These are phyloP conservation scores for Mugil cephalus DNA, from an alignment of 2,113 vertebrate species.

Conservation along the genomic window DNA sequence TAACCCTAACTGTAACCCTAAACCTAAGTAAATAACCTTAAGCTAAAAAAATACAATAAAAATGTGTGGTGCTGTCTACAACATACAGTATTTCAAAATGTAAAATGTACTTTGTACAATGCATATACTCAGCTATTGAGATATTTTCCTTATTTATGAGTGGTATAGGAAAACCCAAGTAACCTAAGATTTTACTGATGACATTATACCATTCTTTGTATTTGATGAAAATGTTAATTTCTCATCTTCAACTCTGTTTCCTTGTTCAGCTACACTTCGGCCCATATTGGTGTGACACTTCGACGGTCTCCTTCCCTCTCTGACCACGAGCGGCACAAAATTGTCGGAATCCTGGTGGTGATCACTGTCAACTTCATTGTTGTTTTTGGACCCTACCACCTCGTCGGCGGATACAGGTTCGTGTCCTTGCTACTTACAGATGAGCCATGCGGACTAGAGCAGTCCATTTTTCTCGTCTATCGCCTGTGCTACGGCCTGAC, in stretches of 20 bases:
- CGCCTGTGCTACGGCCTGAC: conserved; percentile 85
- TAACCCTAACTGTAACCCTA: too few species aligned
- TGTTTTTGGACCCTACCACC: conserved; percentile 85
- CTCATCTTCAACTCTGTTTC: conserved; percentile 21
- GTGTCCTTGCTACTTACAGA: conserved; percentile 77
- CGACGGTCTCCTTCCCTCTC: conserved; percentile 81
- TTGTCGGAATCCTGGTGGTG: conserved; percentile 81
- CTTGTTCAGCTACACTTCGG: conserved; percentile 81
- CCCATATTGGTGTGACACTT: conserved; percentile 80
- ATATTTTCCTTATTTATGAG: too few species aligned
- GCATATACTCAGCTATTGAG: too few species aligned
- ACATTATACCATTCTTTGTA: too few species aligned
- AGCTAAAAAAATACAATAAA: too few species aligned
- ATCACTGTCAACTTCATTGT: conserved; percentile 85
- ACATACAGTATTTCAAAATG: too few species aligned
- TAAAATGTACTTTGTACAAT: too few species aligned
- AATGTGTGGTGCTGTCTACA: too few species aligned
- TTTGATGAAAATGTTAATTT: neutral
- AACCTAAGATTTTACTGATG: too few species aligned
- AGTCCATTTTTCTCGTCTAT: conserved; percentile 80
- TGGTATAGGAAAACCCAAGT: too few species aligned
- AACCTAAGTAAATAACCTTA: too few species aligned
- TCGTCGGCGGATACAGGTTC: conserved; percentile 83
- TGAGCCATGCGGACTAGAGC: conserved; percentile 78
- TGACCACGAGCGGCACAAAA: conserved; percentile 79